Percentiles rank a stretch among this genome's conserved stretches.
Conservation (phyloP, 1,140 invertebrate genomes). For the Drosophila parabipectinata region DNA sequence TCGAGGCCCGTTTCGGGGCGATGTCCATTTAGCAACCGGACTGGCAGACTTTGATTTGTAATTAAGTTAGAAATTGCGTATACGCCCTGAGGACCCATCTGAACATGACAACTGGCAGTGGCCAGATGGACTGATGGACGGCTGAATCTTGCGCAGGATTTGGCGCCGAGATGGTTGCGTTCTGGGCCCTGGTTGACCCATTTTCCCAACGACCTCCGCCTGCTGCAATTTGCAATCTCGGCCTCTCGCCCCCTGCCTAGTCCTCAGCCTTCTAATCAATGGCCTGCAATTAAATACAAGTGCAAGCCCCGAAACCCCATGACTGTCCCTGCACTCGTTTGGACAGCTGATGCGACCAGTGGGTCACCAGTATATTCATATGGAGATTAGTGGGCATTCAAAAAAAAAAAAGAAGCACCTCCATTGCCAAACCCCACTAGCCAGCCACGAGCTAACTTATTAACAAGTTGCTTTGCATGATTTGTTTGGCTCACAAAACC, state of each 20-base stretch:
- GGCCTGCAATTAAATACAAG: slow-evolving; percentile 53
- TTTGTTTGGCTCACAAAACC: slow-evolving; percentile 57
- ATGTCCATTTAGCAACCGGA: slow-evolving; percentile 32
- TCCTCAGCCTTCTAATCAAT: slow-evolving; percentile 14
- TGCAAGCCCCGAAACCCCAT: neutral
- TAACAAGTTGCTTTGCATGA: slow-evolving; percentile 64
- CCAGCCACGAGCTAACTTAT: slow-evolving; percentile 29
- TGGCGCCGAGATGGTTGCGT: slow-evolving; percentile 31
- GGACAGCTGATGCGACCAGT: slow-evolving; percentile 37
- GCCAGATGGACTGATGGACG: neutral
- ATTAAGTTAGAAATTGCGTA: slow-evolving; percentile 58
- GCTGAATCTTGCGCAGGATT: slow-evolving; percentile 46
- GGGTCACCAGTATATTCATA: slow-evolving; percentile 37
- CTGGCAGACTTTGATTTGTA: slow-evolving; percentile 44
- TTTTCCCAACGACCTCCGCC: slow-evolving; percentile 47
- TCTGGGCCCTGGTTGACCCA: slow-evolving; percentile 48
- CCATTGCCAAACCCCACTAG: slow-evolving; percentile 35
- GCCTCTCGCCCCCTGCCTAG: neutral
- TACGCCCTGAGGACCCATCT: slow-evolving; percentile 49
- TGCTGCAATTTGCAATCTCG: slow-evolving; percentile 9
- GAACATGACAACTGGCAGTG: slow-evolving; percentile 38
- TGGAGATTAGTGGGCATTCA: slow-evolving; percentile 37
- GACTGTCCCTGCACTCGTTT: slow-evolving; percentile 24
- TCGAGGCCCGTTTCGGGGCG: slow-evolving; percentile 13
- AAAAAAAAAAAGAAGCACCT: slow-evolving; percentile 26